Base-by-base conservation (phyloP, 2,888 invertebrate species). In the Phengaris alcon region DNA sequence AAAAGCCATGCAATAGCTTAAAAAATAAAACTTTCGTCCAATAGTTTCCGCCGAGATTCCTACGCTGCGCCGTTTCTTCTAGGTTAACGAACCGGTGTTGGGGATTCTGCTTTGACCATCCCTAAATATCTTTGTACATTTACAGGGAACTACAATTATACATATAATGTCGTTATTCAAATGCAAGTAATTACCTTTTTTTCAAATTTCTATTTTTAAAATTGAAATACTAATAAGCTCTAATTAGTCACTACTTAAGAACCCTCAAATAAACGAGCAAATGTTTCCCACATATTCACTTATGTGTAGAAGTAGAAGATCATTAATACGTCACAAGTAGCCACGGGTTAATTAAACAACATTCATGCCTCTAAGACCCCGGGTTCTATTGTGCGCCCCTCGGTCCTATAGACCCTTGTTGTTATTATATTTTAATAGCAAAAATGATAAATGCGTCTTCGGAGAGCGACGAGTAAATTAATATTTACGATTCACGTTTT, bases 391-490 rank as follows among this genome's bases (percentile, higher is more conserved):
- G 92, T 92, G 88, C 86, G 87, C 88, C 88, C 87, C 86, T 88
- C 85, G 87, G 85, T 92, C 90, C 91, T 93, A 89, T 87, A 89
- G 90, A 88, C 86, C 84, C 80, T 79, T 81, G 86, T 90, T 92
- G 89, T 91, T 89, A 87, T 85, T 87, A 84, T 81, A 81, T 87
- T 85, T 91, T 92, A 92, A 93, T 92, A 89, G 91, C 91, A 86
- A 90, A 93, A 91, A 93, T 93, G 93, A 93, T 92, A 91, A 93
- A 93, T 93, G 92, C 84, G 83, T 84, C 89, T 85, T 83, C 76
- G 79, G 90, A 88, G 90, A 89, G 82, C 81, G 76, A 80, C 83
- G 84, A 83, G 83, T 84, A 82, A 85, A 85, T 84, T 84, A 82
- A 82, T 82, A 81, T 79, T 75, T 78, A 78, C 72, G 35, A 75